Percentiles rank a stretch among this genome's conserved stretches.
These are phyloP conservation scores for Perizoma affinitatum DNA, from an alignment of 2,888 invertebrate species.

Conservation along the genomic window DNA sequence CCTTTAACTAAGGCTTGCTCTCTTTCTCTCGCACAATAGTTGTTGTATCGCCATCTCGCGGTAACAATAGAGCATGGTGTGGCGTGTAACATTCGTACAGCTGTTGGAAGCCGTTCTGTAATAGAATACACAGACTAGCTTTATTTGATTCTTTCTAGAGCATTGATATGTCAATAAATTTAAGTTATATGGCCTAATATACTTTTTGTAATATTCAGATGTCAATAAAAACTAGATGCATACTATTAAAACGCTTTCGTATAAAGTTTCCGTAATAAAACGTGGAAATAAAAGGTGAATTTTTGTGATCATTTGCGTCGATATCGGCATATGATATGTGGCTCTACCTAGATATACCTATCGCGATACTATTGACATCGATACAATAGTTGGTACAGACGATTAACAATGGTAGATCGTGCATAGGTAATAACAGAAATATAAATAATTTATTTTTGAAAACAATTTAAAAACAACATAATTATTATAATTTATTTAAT, in stretches of 20 bases:
- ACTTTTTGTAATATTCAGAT: slow-evolving; percentile 30
- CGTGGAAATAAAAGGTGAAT: slow-evolving; percentile 6
- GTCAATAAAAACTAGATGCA: slow-evolving; percentile 24
- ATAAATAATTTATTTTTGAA: too few species aligned
- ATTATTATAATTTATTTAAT: too few species aligned
- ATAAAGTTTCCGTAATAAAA: slow-evolving; percentile 19
- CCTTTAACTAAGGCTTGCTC: slow-evolving; percentile 53
- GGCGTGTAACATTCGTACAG: slow-evolving; percentile 68
- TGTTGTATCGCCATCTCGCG: slow-evolving; percentile 52
- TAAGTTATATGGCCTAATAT: slow-evolving; percentile 32
- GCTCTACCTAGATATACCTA: neutral
- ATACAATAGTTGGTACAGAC: neutral
- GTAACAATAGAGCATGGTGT: slow-evolving; percentile 58
- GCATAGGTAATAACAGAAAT: neutral
- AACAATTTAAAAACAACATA: too few species aligned
- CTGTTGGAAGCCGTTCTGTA: slow-evolving; percentile 72
- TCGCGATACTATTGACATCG: slow-evolving; percentile 15
- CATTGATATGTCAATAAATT: slow-evolving; percentile 50
- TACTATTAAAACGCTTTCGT: slow-evolving; percentile 22
- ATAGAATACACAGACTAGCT: slow-evolving; percentile 53
- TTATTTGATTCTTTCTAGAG: slow-evolving; percentile 45
- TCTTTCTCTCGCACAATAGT: slow-evolving; percentile 49
- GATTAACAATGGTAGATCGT: slow-evolving; percentile 5
- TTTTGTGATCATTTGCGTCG: slow-evolving; percentile 26
- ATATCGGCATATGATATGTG: slow-evolving; percentile 6